Conservation (phyloP, 2,888 invertebrate species). For the Xestoiulus laeticollis region DNA sequence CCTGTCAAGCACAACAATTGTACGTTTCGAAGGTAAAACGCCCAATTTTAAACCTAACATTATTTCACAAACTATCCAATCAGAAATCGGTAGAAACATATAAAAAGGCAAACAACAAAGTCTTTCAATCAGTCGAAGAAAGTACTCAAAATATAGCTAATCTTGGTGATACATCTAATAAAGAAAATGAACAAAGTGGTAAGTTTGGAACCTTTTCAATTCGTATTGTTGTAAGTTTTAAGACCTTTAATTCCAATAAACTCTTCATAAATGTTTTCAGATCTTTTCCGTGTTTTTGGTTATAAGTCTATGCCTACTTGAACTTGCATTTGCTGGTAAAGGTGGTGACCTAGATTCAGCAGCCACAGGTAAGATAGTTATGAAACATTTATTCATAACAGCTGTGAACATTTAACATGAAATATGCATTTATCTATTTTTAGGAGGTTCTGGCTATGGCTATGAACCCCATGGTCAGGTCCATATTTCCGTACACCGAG, state of each 20-base stretch:
- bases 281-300: not conserved
- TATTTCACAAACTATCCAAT: not conserved
- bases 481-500: slow-evolving; percentile 56
- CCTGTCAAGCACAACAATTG: slow-evolving; percentile 3
- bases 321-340: not conserved
- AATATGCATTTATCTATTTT: not conserved
- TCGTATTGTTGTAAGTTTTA: not conserved
- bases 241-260: not conserved
- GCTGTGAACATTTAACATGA: not conserved
- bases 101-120: not conserved
- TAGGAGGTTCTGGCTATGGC: slow-evolving; percentile 42
- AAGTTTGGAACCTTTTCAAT: not conserved
- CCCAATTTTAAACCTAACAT: not conserved
- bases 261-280: not conserved
- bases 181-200: not conserved
- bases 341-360: slow-evolving; percentile 45
- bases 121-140: not conserved
- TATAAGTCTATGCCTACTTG: not conserved
- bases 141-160: not conserved
- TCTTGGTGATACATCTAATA: not conserved
- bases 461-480: slow-evolving; percentile 53
- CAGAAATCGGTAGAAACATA: not conserved
- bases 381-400: not conserved
- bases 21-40: slow-evolving; percentile 6
- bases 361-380: slow-evolving; percentile 44